phyloP scores from a whole-genome alignment of 2,888 invertebrate genomes.

The Pachymerium ferrugineum region DNA sequence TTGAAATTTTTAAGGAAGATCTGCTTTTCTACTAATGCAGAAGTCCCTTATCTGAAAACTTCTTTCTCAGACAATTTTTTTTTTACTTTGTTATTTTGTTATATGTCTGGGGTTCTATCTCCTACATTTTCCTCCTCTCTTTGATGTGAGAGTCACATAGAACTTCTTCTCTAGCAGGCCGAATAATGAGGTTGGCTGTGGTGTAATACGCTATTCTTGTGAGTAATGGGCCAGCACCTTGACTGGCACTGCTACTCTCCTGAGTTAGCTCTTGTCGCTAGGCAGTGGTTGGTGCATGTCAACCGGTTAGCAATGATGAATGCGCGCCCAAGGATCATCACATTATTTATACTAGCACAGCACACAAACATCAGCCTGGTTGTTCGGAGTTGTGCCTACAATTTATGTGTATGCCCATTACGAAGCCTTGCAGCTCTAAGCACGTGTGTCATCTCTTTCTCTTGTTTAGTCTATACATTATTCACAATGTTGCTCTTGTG shows the following conservation, averaged over 20 bases:
- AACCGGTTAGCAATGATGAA: neutral
- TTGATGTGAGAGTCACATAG: neutral
- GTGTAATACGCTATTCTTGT: slow-evolving; percentile 18
- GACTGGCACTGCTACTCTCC: slow-evolving; percentile 22
- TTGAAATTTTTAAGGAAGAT: too few species aligned
- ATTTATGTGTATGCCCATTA: neutral
- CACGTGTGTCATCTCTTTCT: neutral
- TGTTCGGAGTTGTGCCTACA: neutral
- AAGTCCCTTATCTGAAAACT: too few species aligned
- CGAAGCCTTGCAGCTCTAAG: neutral
- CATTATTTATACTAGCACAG: slow-evolving; percentile 1
- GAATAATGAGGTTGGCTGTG: slow-evolving; percentile 14
- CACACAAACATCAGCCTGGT: slow-evolving; percentile 8
- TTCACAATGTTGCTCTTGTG: neutral
- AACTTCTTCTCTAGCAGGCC: neutral
- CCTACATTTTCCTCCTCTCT: neutral
- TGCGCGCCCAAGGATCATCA: slow-evolving; percentile 23
- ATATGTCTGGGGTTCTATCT: neutral
- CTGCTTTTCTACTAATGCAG: too few species aligned
- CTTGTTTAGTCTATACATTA: neutral
- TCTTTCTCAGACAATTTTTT: too few species aligned
- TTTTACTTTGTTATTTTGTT: neutral
- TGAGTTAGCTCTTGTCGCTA: neutral
- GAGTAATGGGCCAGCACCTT: slow-evolving; percentile 19
- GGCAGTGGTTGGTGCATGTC: slow-evolving; percentile 19